These are phyloP conservation scores for Microcebus lehilahytsara DNA, from an alignment of 2,113 vertebrate genomes.

Conservation along the genomic window DNA sequence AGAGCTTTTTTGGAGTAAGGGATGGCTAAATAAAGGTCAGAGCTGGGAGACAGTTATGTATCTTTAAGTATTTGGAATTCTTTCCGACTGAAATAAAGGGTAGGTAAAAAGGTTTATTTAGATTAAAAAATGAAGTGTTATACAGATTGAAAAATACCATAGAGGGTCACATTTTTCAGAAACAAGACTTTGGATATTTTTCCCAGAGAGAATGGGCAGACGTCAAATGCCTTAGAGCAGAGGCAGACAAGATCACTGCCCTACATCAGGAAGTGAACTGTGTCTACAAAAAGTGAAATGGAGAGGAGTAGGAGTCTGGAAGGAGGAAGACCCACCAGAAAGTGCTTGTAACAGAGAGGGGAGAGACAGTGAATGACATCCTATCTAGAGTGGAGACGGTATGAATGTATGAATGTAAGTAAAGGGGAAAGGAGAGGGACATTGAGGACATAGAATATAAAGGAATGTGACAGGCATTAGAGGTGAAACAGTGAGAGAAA, in stretches of 20 bases:
- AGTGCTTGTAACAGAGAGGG: neutral
- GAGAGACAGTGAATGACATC: neutral
- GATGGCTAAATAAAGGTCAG: neutral
- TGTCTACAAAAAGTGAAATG: neutral
- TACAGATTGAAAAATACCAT: neutral
- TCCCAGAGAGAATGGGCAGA: neutral
- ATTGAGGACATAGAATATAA: neutral
- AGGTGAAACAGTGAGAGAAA: neutral
- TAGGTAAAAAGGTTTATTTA: constrained; percentile 5
- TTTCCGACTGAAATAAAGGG: neutral
- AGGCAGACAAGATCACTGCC: neutral
- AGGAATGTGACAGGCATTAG: neutral
- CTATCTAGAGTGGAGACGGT: neutral
- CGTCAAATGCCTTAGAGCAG: neutral
- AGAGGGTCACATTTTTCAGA: neutral
- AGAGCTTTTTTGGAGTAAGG: neutral
- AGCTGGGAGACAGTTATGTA: neutral
- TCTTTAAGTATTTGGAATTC: constrained; percentile 36
- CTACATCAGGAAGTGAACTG: neutral
- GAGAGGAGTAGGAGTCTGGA: neutral
- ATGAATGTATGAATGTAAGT: neutral
- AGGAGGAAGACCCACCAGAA: neutral
- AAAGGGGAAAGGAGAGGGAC: neutral
- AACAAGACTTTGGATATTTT: neutral
- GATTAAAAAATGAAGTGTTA: constrained; percentile 39